These are phyloP conservation scores for Tapirus indicus DNA, from an alignment of 2,797 vertebrate species.

Conservation along the genomic window DNA sequence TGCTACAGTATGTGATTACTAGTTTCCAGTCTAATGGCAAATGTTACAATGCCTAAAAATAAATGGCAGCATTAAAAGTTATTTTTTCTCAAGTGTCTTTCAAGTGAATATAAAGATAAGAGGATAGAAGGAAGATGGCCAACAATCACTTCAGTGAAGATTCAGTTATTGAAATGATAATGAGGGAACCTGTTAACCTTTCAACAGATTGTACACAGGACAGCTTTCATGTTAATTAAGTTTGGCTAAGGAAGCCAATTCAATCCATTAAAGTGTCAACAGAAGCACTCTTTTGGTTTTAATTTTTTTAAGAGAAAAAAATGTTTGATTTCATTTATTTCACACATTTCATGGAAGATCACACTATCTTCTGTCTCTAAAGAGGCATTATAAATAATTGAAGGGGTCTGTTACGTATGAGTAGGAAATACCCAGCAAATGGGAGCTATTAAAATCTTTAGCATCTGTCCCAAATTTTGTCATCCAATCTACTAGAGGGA, in stretches of 20 bases:
- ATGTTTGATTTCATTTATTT: not conserved
- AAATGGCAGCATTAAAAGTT: not conserved
- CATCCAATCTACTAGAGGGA: not conserved
- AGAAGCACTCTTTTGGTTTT: not conserved
- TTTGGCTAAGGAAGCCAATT: conserved; percentile 3
- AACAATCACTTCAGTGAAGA: not conserved
- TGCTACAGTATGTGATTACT: not conserved
- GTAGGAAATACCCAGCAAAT: not conserved
- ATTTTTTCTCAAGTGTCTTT: not conserved
- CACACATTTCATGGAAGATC: not conserved
- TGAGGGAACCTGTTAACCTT: not conserved
- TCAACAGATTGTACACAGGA: not conserved
- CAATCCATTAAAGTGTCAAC: not conserved
- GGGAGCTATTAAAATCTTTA: not conserved
- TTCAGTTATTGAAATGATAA: conserved; percentile 41
- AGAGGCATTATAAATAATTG: not conserved
- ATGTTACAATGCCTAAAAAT: not conserved
- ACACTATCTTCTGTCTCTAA: not conserved
- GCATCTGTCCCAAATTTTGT: not conserved
- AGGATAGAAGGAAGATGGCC: not conserved
- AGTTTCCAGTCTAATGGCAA: not conserved
- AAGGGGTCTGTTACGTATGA: not conserved
- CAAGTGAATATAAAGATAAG: not conserved
- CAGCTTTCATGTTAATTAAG: not conserved
- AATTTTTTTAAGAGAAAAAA: not conserved